These are phyloP conservation scores for Limnephilus auricula DNA, from an alignment of 2,888 invertebrate genomes.

Conservation along the genomic window DNA sequence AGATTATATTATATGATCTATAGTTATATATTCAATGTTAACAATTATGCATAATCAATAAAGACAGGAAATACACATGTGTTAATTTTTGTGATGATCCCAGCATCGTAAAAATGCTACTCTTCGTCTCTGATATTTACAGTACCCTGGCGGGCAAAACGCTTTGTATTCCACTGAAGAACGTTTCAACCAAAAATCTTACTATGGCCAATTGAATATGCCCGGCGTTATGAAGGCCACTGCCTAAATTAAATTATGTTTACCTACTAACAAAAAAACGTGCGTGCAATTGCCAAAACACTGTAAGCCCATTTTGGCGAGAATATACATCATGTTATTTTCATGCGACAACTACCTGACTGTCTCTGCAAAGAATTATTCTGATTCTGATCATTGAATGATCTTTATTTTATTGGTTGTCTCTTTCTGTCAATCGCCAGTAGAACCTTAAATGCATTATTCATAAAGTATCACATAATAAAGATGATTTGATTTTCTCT, in stretches of 20 bases:
- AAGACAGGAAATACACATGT: not conserved
- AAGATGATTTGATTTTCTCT: not conserved
- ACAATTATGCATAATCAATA: not conserved
- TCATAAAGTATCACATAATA: not conserved
- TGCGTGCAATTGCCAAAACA: conserved; percentile 8
- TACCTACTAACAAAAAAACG: conserved; percentile 25
- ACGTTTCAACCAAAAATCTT: too few relatives aligned
- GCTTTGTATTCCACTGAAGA: not conserved
- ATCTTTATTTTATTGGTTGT: not conserved
- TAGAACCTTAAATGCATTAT: not conserved
- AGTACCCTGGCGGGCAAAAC: not conserved
- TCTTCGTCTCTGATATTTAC: not conserved
- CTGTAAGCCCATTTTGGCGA: not conserved
- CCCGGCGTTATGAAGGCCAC: not conserved
- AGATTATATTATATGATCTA: too few relatives aligned
- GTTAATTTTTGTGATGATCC: not conserved
- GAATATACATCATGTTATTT: not conserved
- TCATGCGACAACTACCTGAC: not conserved
- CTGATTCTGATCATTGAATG: not conserved
- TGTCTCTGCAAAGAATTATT: not conserved
- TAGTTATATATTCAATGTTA: not conserved
- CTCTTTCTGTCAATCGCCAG: too few relatives aligned
- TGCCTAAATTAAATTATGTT: conserved; percentile 6
- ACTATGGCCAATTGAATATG: not conserved
- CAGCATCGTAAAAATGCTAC: not conserved